phyloP scores from a whole-genome alignment of 2,113 vertebrate genomes.

The Ginglymostoma cirratum region DNA sequence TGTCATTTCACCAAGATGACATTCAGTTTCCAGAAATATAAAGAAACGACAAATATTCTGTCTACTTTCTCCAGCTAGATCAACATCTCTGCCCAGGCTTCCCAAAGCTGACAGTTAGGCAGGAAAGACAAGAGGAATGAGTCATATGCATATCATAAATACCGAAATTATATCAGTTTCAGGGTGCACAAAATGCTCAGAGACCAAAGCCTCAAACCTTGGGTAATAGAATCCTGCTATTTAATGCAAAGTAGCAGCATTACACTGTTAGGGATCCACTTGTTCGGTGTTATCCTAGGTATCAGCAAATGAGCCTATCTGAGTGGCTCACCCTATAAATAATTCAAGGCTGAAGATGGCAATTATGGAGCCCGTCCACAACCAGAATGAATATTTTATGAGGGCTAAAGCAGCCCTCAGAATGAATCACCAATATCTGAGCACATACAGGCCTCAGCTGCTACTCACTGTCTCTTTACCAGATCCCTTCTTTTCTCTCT shows the following conservation, averaged over 20 bases:
- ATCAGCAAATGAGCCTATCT: conserved; percentile 97
- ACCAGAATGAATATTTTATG: conserved; percentile 83
- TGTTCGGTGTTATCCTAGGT: conserved; percentile 78
- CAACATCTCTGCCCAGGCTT: conserved; percentile 5
- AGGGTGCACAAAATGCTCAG: conserved; percentile 44
- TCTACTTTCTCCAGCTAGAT: not conserved
- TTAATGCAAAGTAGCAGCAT: conserved; percentile 82
- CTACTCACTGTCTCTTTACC: not conserved
- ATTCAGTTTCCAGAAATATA: not conserved
- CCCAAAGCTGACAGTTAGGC: conserved; percentile 46
- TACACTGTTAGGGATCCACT: conserved; percentile 75
- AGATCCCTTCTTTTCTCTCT: not conserved
- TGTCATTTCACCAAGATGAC: not conserved
- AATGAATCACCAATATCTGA: conserved; percentile 75
- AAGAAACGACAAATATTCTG: not conserved
- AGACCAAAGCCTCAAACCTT: conserved; percentile 69
- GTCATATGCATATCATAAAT: conserved; percentile 79
- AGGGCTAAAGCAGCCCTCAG: conserved; percentile 82
- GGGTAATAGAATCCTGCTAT: conserved; percentile 78
- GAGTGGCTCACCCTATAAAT: conserved; percentile 95
- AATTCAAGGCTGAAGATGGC: conserved; percentile 98
- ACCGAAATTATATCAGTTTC: conserved; percentile 64
- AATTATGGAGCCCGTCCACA: conserved; percentile 95
- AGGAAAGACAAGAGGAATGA: conserved; percentile 65
- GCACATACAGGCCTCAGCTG: conserved; percentile 45